These are phyloP conservation scores for Chydorus sphaericus DNA, from an alignment of 2,888 invertebrate genomes.

Conservation along the genomic window DNA sequence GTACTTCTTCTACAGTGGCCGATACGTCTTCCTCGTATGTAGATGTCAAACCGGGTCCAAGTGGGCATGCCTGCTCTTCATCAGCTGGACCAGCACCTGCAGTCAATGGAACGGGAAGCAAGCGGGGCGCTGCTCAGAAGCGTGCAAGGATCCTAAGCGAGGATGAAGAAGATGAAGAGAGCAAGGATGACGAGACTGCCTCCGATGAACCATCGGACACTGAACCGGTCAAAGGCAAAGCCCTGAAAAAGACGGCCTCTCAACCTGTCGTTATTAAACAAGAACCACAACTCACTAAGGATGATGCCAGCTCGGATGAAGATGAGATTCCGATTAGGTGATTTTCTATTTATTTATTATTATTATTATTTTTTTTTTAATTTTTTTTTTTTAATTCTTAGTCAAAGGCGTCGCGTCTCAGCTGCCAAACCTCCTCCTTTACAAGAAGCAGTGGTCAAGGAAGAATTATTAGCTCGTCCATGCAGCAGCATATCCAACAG, in stretches of 20 bases:
- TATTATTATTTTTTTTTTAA: too few species aligned
- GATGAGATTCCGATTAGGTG: conserved; percentile 1
- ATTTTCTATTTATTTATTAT: not conserved
- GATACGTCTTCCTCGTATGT: conserved; percentile 14
- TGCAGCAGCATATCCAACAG: not conserved
- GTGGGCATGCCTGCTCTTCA: not conserved
- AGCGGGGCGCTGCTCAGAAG: not conserved
- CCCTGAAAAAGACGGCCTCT: not conserved
- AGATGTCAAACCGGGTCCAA: conserved; percentile 16
- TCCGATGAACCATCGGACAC: too few species aligned
- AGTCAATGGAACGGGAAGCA: not conserved
- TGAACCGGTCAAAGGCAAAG: conserved; percentile 20
- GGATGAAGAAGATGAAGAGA: conserved; percentile 23
- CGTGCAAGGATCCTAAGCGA: conserved; percentile 17
- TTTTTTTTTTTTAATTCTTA: not conserved
- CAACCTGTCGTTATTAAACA: not conserved
- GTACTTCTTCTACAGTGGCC: too few species aligned
- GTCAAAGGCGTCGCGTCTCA: not conserved
- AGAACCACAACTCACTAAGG: not conserved
- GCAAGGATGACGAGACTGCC: conserved; percentile 17
- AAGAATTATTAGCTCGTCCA: not conserved
- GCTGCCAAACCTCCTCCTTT: not conserved
- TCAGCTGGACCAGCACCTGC: not conserved
- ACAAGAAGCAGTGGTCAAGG: not conserved
- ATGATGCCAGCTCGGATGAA: not conserved